Evolutionary conservation across 2,797 vertebrate genomes (phyloP).

Genomic region (Manis pentadactyla): DNA sequence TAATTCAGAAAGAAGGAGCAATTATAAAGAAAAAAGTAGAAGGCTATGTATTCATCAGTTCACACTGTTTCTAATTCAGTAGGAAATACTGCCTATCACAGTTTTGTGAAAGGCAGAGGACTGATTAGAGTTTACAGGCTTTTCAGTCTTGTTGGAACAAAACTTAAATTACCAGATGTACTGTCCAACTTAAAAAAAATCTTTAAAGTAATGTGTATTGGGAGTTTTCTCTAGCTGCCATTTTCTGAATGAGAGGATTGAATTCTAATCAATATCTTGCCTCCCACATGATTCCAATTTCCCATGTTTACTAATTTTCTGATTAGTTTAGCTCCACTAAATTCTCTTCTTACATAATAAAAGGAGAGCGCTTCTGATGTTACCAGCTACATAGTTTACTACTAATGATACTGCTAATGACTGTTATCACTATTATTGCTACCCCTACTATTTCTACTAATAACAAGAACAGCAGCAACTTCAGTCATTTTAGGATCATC

Average conservation of each 20-base stretch:
- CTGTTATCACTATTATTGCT: not conserved
- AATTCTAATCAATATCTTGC: not conserved
- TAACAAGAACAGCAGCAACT: not conserved
- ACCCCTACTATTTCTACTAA: not conserved
- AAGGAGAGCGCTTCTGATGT: not conserved
- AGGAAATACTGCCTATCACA: not conserved
- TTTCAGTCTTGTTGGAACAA: slow-evolving; percentile 50
- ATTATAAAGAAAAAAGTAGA: slow-evolving; percentile 40
- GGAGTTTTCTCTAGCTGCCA: slow-evolving; percentile 62
- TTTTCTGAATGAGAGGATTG: not conserved
- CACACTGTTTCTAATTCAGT: slow-evolving; percentile 66
- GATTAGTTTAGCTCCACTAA: not conserved
- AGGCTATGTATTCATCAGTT: slow-evolving; percentile 53
- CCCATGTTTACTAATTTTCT: no score
- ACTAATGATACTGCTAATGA: not conserved
- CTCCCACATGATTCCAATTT: not conserved
- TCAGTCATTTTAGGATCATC: not conserved
- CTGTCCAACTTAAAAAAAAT: not conserved
- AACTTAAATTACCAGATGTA: not conserved
- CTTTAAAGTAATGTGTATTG: not conserved
- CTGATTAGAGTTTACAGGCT: not conserved
- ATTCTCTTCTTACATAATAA: not conserved
- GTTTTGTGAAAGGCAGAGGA: not conserved
- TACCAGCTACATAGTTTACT: not conserved
- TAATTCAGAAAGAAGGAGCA: slow-evolving; percentile 59